Conservation (phyloP, 2,888 invertebrate species). For the Mylabris sibirica region DNA sequence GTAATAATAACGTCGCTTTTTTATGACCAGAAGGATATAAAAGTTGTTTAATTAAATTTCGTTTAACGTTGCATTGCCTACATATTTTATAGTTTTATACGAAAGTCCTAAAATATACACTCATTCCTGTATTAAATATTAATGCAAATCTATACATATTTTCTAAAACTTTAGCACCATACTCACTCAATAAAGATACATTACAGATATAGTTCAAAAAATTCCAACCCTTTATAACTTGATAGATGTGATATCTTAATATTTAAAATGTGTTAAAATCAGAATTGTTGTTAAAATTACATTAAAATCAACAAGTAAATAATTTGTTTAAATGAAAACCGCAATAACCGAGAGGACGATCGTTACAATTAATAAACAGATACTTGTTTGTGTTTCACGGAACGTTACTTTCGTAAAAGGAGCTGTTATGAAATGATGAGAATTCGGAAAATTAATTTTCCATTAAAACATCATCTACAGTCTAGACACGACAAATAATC, state of each 20-base stretch:
- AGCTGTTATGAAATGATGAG: too few relatives aligned
- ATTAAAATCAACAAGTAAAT: background rate
- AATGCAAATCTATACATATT: slow-evolving; percentile 46
- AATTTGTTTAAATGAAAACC: too few relatives aligned
- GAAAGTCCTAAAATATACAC: slow-evolving; percentile 46
- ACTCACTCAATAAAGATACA: background rate
- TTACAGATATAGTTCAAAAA: background rate
- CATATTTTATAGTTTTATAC: slow-evolving; percentile 57
- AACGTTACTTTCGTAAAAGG: too few relatives aligned
- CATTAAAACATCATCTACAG: too few relatives aligned
- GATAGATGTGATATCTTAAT: background rate
- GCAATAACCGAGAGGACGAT: too few relatives aligned
- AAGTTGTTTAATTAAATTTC: slow-evolving; percentile 62
- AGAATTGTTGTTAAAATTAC: background rate
- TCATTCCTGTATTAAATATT: slow-evolving; percentile 47
- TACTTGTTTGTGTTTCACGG: too few relatives aligned
- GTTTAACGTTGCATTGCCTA: slow-evolving; percentile 58
- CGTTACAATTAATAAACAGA: too few relatives aligned
- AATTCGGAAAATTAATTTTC: too few relatives aligned
- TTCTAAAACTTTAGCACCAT: slow-evolving; percentile 44
- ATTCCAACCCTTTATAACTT: background rate
- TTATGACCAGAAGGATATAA: slow-evolving; percentile 59
- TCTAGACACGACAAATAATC: too few relatives aligned
- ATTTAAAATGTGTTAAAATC: too few relatives aligned
- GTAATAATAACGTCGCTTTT: slow-evolving; percentile 58